Percentiles rank a stretch among this genome's conserved stretches.
Conservation (phyloP, 2,888 invertebrate genomes). For the Lithophane socia region DNA sequence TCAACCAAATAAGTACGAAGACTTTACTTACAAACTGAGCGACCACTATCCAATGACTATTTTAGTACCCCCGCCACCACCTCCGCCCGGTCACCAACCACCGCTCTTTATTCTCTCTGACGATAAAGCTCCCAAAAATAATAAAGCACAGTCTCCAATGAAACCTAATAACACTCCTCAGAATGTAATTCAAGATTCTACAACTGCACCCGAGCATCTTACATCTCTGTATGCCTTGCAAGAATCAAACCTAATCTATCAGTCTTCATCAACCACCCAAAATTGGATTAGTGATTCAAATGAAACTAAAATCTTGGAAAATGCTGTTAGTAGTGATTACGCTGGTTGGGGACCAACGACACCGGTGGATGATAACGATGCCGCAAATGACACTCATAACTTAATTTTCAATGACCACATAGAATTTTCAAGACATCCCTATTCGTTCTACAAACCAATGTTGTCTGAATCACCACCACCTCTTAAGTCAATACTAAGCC, state of each 20-base stretch:
- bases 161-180: conserved; percentile 72
- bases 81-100: conserved; percentile 84
- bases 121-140: conserved; percentile 71
- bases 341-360: conserved; percentile 89
- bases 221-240: conserved; percentile 89
- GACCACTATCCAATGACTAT: conserved; percentile 92
- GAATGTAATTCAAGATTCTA: conserved; percentile 71
- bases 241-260: conserved; percentile 92
- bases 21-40: conserved; percentile 87
- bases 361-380: conserved; percentile 78
- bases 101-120: conserved; percentile 79
- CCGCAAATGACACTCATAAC: conserved; percentile 83
- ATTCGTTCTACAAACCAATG: conserved; percentile 83
- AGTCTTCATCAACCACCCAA: conserved; percentile 90
- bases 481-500: conserved; percentile 74
- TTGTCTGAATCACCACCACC: conserved; percentile 82
- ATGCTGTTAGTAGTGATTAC: conserved; percentile 85
- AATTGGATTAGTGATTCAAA: conserved; percentile 84
- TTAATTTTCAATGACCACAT: conserved; percentile 80
- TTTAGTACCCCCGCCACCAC: conserved; percentile 92
- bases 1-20: conserved; percentile 84
- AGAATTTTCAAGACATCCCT: conserved; percentile 77
- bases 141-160: conserved; percentile 62
- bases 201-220: conserved; percentile 70
- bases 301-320: conserved; percentile 78